Base-by-base conservation (phyloP, 2,113 vertebrate species). In the Ophthalmolycus amberensis region DNA sequence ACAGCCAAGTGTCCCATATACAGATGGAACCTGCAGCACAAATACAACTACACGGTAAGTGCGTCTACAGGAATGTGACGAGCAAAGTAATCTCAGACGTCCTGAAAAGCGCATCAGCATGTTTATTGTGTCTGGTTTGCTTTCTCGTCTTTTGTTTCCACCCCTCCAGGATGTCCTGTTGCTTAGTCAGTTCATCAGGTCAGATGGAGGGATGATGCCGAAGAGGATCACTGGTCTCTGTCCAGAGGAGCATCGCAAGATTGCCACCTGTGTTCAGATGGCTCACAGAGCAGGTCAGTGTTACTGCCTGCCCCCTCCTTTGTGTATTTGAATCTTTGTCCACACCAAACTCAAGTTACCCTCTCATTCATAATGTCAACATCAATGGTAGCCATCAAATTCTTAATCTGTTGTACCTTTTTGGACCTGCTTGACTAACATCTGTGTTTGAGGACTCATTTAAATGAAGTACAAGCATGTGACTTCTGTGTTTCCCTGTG, bases 11-110 rank as follows among this genome's bases (percentile, higher is more conserved):
- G 98, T 85, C 98, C 98, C 2, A 99, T 99, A 91, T 99, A 99
- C 90, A 95, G 94, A 63, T 99, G 98, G 98, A 98, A 99, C 91
- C 94, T 99, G 82, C 98, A 99, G 86, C 91, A 99, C 88, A 99
- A 97, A 85, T 99, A 99, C 0, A 65, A 82, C 87, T 99, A 98
- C 65, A 96, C 95, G 85, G 98, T 99, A 91, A 97, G 95, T 94
- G 52, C 6, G 1, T 32, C n/a, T 16, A 48, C 34, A 22, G 9
- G 25, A 64, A 2, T 40, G 6, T 25, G 0, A 2, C 34, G 4
- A 74, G 1, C 29, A 50, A 38, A 52, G 56, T 62, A 0, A 71
- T 56, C 12, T 34, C 9, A 20, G 1, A 74, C 38, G 14, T 50
- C 38, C n/a, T 34, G 11, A 1, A 44, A 40, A 38, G 25, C 38